Percentiles rank a stretch among this genome's conserved stretches.
phyloP scores from a whole-genome alignment of 2,797 vertebrate species.

The Delichon dasypus region DNA sequence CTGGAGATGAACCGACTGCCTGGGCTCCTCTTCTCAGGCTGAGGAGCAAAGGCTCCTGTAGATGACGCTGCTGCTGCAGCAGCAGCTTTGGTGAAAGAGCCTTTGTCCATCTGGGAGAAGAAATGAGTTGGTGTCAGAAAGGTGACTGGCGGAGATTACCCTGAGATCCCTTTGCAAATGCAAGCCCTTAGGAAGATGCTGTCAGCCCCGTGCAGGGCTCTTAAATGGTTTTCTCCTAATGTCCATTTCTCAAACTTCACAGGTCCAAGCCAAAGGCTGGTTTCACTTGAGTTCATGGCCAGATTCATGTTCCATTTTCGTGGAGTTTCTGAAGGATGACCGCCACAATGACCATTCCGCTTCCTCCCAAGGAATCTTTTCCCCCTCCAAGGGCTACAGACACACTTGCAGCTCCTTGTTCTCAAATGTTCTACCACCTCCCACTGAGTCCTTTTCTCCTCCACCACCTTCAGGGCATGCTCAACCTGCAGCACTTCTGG shows the following conservation, averaged over 20 bases:
- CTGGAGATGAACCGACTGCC: background rate
- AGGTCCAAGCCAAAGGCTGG: background rate
- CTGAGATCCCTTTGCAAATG: background rate
- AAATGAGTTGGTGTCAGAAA: background rate
- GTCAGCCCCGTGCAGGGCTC: background rate
- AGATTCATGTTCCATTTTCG: background rate
- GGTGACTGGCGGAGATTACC: background rate
- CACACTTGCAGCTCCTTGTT: background rate
- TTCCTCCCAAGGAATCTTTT: background rate
- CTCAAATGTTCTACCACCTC: background rate
- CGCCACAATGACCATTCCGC: background rate
- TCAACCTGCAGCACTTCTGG: background rate
- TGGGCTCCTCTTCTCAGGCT: slow-evolving; percentile 78
- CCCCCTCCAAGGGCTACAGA: background rate
- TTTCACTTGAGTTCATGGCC: background rate
- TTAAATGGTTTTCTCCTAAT: background rate
- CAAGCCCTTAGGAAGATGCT: background rate
- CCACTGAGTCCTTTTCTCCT: too few species aligned
- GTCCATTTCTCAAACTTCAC: background rate
- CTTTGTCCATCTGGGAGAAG: slow-evolving; percentile 86
- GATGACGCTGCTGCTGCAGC: slow-evolving; percentile 79
- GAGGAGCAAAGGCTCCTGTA: slow-evolving; percentile 86
- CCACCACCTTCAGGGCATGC: background rate
- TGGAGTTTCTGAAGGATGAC: background rate
- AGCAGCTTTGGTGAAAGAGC: slow-evolving; percentile 86